A percentile compares a stretch with the other conserved stretches of the same genome.
phyloP scores from a whole-genome alignment of 2,113 vertebrate genomes.

The Pagrus major region DNA sequence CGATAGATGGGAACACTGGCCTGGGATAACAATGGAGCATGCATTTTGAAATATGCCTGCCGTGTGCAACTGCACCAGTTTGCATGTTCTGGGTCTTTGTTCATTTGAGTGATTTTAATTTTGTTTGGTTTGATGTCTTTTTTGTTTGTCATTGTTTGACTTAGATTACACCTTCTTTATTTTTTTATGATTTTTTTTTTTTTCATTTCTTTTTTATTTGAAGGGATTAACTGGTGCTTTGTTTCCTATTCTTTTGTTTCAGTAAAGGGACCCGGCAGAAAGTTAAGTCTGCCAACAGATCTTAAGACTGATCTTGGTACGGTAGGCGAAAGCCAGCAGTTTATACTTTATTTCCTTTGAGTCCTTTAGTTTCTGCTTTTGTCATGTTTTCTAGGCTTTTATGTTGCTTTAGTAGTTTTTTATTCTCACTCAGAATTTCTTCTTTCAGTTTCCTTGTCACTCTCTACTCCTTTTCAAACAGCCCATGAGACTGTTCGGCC shows the following conservation, averaged over 20 bases:
- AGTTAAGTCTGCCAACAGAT: constrained; percentile 99
- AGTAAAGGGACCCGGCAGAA: constrained; percentile 98
- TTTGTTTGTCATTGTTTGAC: constrained; percentile 52
- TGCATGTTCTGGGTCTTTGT: constrained; percentile 71
- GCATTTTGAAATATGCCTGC: constrained; percentile 71
- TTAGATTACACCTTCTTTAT: constrained; percentile 28
- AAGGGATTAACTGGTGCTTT: constrained; percentile 92
- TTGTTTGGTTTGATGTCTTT: constrained; percentile 31
- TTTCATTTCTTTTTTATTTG: constrained; percentile 82
- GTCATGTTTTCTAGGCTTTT: constrained; percentile 65
- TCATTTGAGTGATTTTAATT: constrained; percentile 51
- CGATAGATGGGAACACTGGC: constrained; percentile 51
- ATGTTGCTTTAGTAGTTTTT: constrained; percentile 52
- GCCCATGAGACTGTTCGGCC: constrained; percentile 61
- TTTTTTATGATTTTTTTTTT: constrained; percentile 22
- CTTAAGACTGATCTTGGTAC: constrained; percentile 99
- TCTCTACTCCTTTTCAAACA: constrained; percentile 59
- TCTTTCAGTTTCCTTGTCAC: constrained; percentile 66
- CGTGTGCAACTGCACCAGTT: constrained; percentile 63
- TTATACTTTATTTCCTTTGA: constrained; percentile 79
- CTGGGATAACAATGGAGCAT: constrained; percentile 70
- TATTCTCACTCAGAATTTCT: constrained; percentile 49
- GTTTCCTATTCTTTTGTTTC: constrained; percentile 99
- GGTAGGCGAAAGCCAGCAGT: constrained; percentile 96
- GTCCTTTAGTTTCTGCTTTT: constrained; percentile 75